Percentiles rank a stretch among this genome's conserved stretches.
Conservation (phyloP, 2,113 vertebrate genomes). For the Fulica atra region DNA sequence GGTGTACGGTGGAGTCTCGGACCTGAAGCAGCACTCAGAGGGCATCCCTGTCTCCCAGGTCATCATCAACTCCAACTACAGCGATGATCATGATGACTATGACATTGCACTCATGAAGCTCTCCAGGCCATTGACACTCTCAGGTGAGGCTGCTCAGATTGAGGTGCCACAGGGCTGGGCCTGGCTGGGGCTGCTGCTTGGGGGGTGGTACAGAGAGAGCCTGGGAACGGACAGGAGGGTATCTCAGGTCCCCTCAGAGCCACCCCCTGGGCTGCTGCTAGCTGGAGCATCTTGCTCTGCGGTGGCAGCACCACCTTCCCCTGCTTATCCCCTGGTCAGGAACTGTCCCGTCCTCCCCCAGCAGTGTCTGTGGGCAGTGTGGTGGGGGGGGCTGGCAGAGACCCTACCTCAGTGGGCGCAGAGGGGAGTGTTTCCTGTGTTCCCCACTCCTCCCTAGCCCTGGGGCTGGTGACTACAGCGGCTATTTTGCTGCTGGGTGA, state of each 20-base stretch:
- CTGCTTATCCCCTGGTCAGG: accelerated
- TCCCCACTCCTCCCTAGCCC: background rate
- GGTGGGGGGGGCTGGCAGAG: accelerated
- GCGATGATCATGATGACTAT: constrained; percentile 74
- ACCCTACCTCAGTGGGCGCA: background rate
- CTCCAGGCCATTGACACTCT: constrained; percentile 71
- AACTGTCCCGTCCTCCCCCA: background rate
- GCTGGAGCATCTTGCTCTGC: background rate
- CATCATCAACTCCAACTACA: constrained; percentile 84
- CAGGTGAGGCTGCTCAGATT: constrained; percentile 57
- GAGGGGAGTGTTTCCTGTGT: background rate
- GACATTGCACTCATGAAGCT: constrained; percentile 88
- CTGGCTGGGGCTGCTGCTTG: background rate
- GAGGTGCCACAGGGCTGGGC: accelerated
- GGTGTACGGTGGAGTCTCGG: constrained; percentile 79
- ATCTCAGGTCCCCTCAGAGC: accelerated
- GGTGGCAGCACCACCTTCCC: background rate
- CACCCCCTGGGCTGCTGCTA: background rate
- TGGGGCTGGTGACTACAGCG: background rate
- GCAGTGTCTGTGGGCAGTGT: accelerated
- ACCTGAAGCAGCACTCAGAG: constrained; percentile 62
- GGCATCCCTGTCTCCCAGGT: constrained; percentile 78
- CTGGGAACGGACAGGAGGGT: background rate
- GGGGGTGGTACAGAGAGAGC: background rate
- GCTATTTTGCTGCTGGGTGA: background rate